Percentiles rank a stretch among this genome's conserved stretches.
Conservation (phyloP, 2,888 invertebrate species). For the Tetheella fluctuosa region DNA sequence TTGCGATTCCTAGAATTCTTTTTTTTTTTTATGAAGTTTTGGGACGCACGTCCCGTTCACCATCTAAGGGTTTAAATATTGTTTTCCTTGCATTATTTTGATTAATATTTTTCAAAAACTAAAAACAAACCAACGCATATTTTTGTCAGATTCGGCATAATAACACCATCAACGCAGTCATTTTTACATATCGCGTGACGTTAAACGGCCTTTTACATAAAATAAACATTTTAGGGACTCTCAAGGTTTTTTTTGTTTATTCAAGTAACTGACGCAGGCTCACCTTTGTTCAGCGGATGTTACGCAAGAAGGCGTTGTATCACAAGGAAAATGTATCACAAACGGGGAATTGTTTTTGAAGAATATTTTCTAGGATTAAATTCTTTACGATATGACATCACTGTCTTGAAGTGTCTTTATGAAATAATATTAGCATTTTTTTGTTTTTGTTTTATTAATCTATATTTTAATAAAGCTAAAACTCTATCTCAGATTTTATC, state of each 20-base stretch:
- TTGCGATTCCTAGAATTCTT: too few relatives aligned
- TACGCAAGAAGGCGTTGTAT: slow-evolving; percentile 10
- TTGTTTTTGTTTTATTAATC: too few relatives aligned
- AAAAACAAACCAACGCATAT: not conserved
- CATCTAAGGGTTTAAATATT: too few relatives aligned
- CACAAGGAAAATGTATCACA: slow-evolving; percentile 1
- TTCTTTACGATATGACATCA: not conserved
- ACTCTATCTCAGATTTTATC: too few relatives aligned
- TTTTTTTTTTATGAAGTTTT: too few relatives aligned
- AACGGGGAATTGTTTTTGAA: not conserved
- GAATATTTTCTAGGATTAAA: not conserved
- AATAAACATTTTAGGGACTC: slow-evolving; percentile 23
- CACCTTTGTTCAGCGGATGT: slow-evolving; percentile 1
- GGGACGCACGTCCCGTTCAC: too few relatives aligned
- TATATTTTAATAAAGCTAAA: too few relatives aligned
- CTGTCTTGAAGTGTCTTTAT: too few relatives aligned
- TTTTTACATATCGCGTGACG: slow-evolving; percentile 25
- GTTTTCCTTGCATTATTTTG: too few relatives aligned
- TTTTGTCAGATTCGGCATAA: not conserved
- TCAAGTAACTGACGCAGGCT: not conserved
- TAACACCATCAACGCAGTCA: not conserved
- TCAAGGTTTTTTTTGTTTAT: slow-evolving; percentile 15
- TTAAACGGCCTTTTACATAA: slow-evolving; percentile 20
- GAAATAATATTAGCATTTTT: too few relatives aligned
- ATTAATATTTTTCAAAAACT: not conserved